Base-by-base conservation (phyloP, 2,113 vertebrate genomes). In the Notarius lentiginosus region DNA sequence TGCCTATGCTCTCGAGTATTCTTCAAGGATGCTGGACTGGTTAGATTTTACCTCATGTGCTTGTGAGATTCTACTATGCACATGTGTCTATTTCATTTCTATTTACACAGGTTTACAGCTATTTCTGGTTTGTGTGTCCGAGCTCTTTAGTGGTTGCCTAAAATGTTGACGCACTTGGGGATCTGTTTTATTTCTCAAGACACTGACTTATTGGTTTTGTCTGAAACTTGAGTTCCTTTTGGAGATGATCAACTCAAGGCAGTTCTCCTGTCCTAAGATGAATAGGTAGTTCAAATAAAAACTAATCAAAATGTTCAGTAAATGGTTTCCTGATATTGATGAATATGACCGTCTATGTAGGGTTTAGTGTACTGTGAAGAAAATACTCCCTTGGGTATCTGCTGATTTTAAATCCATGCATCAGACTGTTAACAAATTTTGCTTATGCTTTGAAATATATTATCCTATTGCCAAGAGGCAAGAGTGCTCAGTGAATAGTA, bases 401-500 rank as follows among this genome's bases (percentile, higher is more conserved):
- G 56, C n/a, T 58, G 34, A 41, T 80, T 55, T 41, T 80, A 30
- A 53, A 14, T 80, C 49, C n/a, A 47, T 24, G 2, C 63, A 80
- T 80, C 11, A 47, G 8, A 30, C 41, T 58, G 18, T 81, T 70
- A 72, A 72, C 22, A 22, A 30, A 85, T 79, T 80, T 87, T 61
- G 41, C 75, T 24, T 82, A 30, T 47, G 79, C 70, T 51, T 75
- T 82, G 34, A 41, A 73, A 61, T 82, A 73, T 80, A 73, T 82
- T 11, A 55, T 61, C n/a, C 2, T 75, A 73, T 49, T 63, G 41
- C 73, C 79, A 73, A 58, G 79, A 79, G 77, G 77, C 18, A 47
- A 49, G 41, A 82, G 47, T 61, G 41, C 56, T 73, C 85, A 73
- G 24, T 72, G 85, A 82, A 73, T 61, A 51, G 34, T 20, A 87